Evolutionary conservation across 2,797 vertebrate genomes (phyloP), one percentile per base, ranked within the genome.

Genomic region (Pseudomugil gertrudae): DNA sequence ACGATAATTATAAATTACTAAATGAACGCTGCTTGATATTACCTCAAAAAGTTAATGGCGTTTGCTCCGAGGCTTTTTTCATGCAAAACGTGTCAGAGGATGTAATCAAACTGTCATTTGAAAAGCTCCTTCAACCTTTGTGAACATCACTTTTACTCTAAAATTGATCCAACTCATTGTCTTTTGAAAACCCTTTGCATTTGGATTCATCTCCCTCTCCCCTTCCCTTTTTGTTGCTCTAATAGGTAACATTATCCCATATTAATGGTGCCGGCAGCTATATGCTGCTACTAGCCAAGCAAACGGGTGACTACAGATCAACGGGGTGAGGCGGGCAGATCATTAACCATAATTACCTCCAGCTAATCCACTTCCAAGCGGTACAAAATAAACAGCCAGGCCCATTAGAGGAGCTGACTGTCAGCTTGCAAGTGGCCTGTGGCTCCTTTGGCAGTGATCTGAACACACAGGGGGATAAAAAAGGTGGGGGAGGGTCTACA

Each of bases 261-360:
- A 89, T 89, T 90, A 90, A 90, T 85, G 88, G 84, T 63, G 87
- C 87, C 89, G 72, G 82, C 79, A 87, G 91, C 89, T 87, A 78
- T 74, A 11, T 59, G 84, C 80, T 38, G 76, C 79, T 71, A 76
- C 84, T 74, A 91, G 91, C 91, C 86, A 79, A 84, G 89, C 84
- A 48, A 83, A 87, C 83, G 90, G 88, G 90, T 91, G 90, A 93
- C 86, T 93, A 93, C 88, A 86, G 92, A 92, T 92, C 90, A 92
- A 87, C 83, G 78, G 85, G 90, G 92, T 87, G 86, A 92, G 87
- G 85, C 92, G 83, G 84, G 92, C 88, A 90, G 92, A 94, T 94
- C 94, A 95, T 95, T 95, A 95, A 93, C 92, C 92, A 92, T 94
- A 95, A 95, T 95, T 94, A 95, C 93, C 93, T 92, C 91, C 92